A percentile compares a stretch with the other conserved stretches of the same genome.
These are phyloP conservation scores for Hoplodrina ambigua DNA, from an alignment of 2,888 invertebrate species.

Conservation along the genomic window DNA sequence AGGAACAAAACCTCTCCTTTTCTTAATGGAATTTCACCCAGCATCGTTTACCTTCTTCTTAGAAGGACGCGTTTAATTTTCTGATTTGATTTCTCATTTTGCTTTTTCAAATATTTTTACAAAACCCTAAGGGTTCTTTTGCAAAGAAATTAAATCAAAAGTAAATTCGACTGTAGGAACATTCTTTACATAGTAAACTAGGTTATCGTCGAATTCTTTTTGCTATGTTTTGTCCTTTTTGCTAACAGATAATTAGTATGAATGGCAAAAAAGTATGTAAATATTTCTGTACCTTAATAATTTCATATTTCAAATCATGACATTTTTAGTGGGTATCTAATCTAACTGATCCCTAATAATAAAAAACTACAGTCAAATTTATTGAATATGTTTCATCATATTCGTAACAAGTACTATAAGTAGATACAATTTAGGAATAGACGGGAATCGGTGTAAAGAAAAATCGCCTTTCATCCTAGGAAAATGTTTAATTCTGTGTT, in stretches of 20 bases:
- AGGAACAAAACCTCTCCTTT: slow-evolving; percentile 15
- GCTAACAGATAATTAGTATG: background rate
- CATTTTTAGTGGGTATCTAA: too few relatives aligned
- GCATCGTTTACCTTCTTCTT: slow-evolving; percentile 41
- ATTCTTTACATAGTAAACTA: slow-evolving; percentile 34
- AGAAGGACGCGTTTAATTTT: slow-evolving; percentile 44
- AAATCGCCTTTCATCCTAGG: slow-evolving; percentile 40
- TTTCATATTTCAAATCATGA: too few relatives aligned
- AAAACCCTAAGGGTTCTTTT: slow-evolving; percentile 29
- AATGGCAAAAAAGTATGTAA: too few relatives aligned
- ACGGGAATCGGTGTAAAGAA: slow-evolving; percentile 45
- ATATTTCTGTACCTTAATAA: too few relatives aligned
- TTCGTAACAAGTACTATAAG: slow-evolving; percentile 30
- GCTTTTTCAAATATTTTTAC: slow-evolving; percentile 53
- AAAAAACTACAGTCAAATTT: background rate
- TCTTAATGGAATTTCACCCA: slow-evolving; percentile 45
- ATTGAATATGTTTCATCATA: slow-evolving; percentile 25
- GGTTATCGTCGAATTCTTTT: slow-evolving; percentile 9
- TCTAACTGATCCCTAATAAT: too few relatives aligned
- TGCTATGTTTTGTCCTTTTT: slow-evolving; percentile 1
- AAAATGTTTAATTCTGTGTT: slow-evolving; percentile 36
- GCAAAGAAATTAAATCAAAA: slow-evolving; percentile 34
- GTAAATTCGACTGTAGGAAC: slow-evolving; percentile 26
- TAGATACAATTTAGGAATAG: slow-evolving; percentile 10
- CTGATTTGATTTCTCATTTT: slow-evolving; percentile 47